These are phyloP conservation scores for Notocelia uddmanniana DNA, from an alignment of 2,888 invertebrate species.

Conservation along the genomic window DNA sequence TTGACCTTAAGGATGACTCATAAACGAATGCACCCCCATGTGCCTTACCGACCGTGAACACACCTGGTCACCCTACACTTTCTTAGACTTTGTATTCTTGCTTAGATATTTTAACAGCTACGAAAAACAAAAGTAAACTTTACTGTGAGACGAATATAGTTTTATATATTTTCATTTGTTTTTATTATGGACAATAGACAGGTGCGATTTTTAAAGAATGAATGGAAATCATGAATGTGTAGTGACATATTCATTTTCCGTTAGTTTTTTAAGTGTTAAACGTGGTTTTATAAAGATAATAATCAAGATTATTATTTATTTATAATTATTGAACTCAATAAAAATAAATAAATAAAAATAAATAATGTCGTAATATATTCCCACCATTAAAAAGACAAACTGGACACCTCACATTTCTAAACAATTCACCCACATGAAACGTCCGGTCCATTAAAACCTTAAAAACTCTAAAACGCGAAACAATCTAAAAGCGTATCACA, in stretches of 20 bases:
- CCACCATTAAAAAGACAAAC: slow-evolving; percentile 35
- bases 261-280: slow-evolving; percentile 1
- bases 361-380: background rate
- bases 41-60: slow-evolving; percentile 72
- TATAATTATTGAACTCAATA: no score
- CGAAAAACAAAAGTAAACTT: background rate
- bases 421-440: slow-evolving; percentile 70
- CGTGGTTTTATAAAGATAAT: background rate
- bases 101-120: background rate
- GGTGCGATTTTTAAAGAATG: slow-evolving; percentile 59
- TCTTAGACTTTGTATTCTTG: slow-evolving; percentile 13
- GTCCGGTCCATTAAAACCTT: slow-evolving; percentile 69
- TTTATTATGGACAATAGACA: slow-evolving; percentile 57
- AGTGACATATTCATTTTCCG: slow-evolving; percentile 10
- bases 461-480: slow-evolving; percentile 63
- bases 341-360: background rate
- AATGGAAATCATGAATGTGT: slow-evolving; percentile 54
- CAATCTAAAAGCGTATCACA: slow-evolving; percentile 63
- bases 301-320: no score
- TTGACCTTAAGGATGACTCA: slow-evolving; percentile 69
- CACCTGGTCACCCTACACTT: slow-evolving; percentile 68
- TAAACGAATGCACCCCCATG: slow-evolving; percentile 61
- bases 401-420: slow-evolving; percentile 42
- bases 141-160: background rate
- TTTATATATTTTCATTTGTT: slow-evolving; percentile 1